Percentiles rank a stretch among this genome's conserved stretches.
These are phyloP conservation scores for Phyllostomus discolor DNA, from an alignment of 2,113 vertebrate species.

Conservation along the genomic window DNA sequence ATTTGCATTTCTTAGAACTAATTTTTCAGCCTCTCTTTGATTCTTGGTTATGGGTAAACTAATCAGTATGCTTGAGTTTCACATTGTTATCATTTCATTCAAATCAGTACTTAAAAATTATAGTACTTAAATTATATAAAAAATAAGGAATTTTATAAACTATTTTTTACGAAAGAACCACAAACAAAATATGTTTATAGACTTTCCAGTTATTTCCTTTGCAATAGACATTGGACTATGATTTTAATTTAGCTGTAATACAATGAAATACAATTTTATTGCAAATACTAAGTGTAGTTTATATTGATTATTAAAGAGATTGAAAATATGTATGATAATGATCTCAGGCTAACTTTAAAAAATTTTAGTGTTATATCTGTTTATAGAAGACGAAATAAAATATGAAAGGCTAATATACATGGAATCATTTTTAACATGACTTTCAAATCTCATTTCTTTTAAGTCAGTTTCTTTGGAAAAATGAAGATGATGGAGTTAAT, in stretches of 20 bases:
- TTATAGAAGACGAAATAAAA: neutral
- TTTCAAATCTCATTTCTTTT: slow-evolving; percentile 51
- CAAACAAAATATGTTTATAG: neutral
- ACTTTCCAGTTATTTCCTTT: slow-evolving; percentile 10
- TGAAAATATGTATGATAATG: neutral
- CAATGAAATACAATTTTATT: slow-evolving; percentile 3
- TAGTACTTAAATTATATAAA: neutral
- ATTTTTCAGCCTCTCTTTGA: neutral
- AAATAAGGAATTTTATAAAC: neutral
- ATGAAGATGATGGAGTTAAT: slow-evolving; percentile 47
- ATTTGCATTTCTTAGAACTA: slow-evolving; percentile 20
- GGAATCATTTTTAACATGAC: slow-evolving; percentile 49
- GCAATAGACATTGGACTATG: neutral
- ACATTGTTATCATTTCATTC: neutral
- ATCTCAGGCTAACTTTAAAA: neutral
- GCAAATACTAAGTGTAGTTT: neutral
- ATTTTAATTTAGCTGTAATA: neutral
- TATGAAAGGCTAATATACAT: slow-evolving; percentile 40
- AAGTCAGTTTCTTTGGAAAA: slow-evolving; percentile 58
- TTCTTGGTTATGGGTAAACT: neutral
- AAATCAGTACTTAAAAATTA: neutral
- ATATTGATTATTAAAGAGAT: slow-evolving; percentile 10
- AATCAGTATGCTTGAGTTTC: slow-evolving; percentile 6
- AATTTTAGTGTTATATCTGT: neutral
- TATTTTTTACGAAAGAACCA: neutral